Evolutionary conservation across 2,113 vertebrate genomes (phyloP).

Genomic region (Progne subis): DNA sequence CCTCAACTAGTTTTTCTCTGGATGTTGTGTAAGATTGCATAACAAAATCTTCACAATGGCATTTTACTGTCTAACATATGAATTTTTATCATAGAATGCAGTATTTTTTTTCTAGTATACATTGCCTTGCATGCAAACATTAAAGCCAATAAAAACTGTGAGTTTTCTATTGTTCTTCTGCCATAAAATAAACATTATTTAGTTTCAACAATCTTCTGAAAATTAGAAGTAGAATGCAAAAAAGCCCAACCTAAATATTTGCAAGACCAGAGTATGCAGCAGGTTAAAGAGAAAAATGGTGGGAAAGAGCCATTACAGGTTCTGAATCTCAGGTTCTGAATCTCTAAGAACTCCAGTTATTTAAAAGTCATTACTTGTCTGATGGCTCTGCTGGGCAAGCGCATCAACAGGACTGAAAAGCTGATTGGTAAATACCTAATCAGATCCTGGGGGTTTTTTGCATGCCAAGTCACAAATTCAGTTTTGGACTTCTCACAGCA

Average conservation of each 20-base stretch:
- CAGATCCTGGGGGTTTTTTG: background rate
- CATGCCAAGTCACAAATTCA: background rate
- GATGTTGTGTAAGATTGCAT: slow-evolving; percentile 43
- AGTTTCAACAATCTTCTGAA: background rate
- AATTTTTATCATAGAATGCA: background rate
- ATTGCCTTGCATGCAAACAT: background rate
- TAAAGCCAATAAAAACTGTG: background rate
- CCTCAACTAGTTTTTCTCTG: slow-evolving; percentile 49
- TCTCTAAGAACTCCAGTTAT: background rate
- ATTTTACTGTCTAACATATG: background rate
- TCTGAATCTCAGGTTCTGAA: background rate
- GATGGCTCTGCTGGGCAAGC: background rate
- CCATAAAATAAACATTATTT: background rate
- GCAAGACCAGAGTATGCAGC: background rate
- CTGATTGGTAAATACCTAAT: background rate
- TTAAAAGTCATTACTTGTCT: background rate
- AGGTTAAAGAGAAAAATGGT: background rate
- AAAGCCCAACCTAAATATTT: background rate
- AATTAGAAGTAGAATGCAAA: background rate
- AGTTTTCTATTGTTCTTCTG: background rate
- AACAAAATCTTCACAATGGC: slow-evolving; percentile 46
- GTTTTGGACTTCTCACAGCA: background rate
- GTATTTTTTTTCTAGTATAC: background rate
- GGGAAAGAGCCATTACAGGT: background rate
- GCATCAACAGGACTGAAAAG: background rate